Conservation (phyloP, 30 jellyfish, hydroid and myxozoan genomes). For the Cassiopea andromeda region DNA sequence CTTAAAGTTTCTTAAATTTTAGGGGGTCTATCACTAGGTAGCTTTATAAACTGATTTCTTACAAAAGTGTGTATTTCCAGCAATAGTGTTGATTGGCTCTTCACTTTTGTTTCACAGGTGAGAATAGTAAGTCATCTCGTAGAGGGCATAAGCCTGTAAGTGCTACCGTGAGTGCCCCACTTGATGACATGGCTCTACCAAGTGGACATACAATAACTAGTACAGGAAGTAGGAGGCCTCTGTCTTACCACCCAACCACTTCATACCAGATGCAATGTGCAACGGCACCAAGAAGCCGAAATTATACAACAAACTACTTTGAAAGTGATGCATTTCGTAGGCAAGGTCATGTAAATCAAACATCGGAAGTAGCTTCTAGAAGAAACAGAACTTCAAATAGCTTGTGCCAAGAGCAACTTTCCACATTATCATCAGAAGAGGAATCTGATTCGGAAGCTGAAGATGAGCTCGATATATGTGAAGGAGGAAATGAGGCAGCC, state of each 20-base stretch:
- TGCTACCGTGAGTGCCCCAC: slow-evolving; percentile 42
- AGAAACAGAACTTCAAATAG: slow-evolving; percentile 41
- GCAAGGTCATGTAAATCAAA: slow-evolving; percentile 52
- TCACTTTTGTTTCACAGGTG: neutral
- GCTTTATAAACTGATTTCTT: no score
- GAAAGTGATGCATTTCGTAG: slow-evolving; percentile 74
- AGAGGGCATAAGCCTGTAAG: slow-evolving; percentile 14
- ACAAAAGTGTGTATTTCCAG: neutral
- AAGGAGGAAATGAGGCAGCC: neutral
- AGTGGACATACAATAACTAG: slow-evolving; percentile 31
- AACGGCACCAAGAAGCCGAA: slow-evolving; percentile 62
- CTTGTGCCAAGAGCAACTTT: slow-evolving; percentile 22
- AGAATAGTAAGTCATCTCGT: slow-evolving; percentile 1
- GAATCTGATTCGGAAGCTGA: slow-evolving; percentile 54
- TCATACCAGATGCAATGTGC: slow-evolving; percentile 45
- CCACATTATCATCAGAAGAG: slow-evolving; percentile 62
- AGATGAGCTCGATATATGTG: slow-evolving; percentile 17
- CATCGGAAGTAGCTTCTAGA: neutral
- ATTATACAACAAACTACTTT: slow-evolving; percentile 50
- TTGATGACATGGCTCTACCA: slow-evolving; percentile 75
- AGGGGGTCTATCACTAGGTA: no score
- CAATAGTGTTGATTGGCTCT: neutral
- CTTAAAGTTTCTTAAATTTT: no score
- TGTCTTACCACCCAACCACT: slow-evolving; percentile 71
- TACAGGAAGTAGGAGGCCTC: slow-evolving; percentile 41